phyloP scores from a whole-genome alignment of 2,888 invertebrate species.

The Cenopis cana region DNA sequence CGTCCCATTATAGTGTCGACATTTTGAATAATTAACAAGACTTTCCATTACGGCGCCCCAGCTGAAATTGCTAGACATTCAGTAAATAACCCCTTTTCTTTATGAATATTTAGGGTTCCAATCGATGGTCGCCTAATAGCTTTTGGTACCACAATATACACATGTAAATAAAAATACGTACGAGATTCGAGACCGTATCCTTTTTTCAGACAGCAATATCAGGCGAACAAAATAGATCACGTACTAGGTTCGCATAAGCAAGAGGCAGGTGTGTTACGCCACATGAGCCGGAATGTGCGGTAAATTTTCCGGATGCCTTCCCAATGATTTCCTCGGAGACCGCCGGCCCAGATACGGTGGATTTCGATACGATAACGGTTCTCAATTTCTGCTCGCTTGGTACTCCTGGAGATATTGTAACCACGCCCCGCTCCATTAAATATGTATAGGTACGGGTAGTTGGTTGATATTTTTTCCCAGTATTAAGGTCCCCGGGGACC shows the following conservation, averaged over 20 bases:
- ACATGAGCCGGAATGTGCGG: slow-evolving; percentile 82
- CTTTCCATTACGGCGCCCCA: slow-evolving; percentile 61
- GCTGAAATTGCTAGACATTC: slow-evolving; percentile 59
- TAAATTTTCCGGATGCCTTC: slow-evolving; percentile 89
- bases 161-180: slow-evolving; percentile 35
- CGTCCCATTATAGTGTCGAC: slow-evolving; percentile 77
- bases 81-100: slow-evolving; percentile 60
- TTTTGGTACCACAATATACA: slow-evolving; percentile 38
- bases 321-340: slow-evolving; percentile 92
- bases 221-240: slow-evolving; percentile 70
- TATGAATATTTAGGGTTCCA: slow-evolving; percentile 46
- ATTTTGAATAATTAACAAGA: slow-evolving; percentile 79
- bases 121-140: slow-evolving; percentile 46
- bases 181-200: slow-evolving; percentile 21
- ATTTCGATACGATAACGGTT: slow-evolving; percentile 84
- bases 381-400: slow-evolving; percentile 78
- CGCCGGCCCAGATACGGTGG: slow-evolving; percentile 83
- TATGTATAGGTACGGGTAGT: slow-evolving; percentile 69
- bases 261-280: slow-evolving; percentile 80
- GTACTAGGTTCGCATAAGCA: slow-evolving; percentile 74
- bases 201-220: slow-evolving; percentile 62
- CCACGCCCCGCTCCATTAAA: slow-evolving; percentile 76
- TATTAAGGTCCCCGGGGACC: slow-evolving; percentile 65
- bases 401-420: slow-evolving; percentile 69
- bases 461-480: slow-evolving; percentile 64